These are phyloP conservation scores for Drosophila percnosoma DNA, from an alignment of 2,888 invertebrate species.

Conservation along the genomic window DNA sequence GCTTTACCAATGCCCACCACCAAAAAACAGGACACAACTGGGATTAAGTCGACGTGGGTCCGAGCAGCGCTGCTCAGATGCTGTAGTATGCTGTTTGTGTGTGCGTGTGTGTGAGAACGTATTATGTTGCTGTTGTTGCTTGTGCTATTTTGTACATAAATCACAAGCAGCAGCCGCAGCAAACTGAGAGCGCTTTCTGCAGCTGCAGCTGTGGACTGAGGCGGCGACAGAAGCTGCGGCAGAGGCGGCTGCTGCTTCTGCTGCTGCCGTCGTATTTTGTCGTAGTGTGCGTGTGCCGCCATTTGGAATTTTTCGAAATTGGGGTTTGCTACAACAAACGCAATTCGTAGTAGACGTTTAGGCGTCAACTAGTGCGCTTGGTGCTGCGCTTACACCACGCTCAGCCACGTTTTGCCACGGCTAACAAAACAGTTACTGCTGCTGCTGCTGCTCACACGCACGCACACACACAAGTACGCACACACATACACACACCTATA, in stretches of 20 bases:
- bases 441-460: slow-evolving; percentile 24
- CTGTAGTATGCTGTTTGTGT: slow-evolving; percentile 20
- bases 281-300: slow-evolving; percentile 75
- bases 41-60: slow-evolving; percentile 67
- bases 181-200: slow-evolving; percentile 54
- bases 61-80: slow-evolving; percentile 45
- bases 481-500: slow-evolving; percentile 7
- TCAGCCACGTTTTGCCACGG: slow-evolving; percentile 50
- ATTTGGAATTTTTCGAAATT: slow-evolving; percentile 84
- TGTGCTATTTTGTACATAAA: slow-evolving; percentile 77
- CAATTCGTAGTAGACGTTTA: slow-evolving; percentile 86
- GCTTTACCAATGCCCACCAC: slow-evolving; percentile 62
- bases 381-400: slow-evolving; percentile 84
- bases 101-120: slow-evolving; percentile 38
- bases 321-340: slow-evolving; percentile 85
- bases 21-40: slow-evolving; percentile 70
- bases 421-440: slow-evolving; percentile 39
- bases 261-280: slow-evolving; percentile 8
- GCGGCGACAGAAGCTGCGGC: slow-evolving; percentile 16
- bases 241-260: slow-evolving; percentile 11
- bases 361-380: slow-evolving; percentile 86
- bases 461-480: slow-evolving; percentile 2
- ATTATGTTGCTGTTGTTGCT: slow-evolving; percentile 66
- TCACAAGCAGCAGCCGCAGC: slow-evolving; percentile 56
- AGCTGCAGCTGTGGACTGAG: slow-evolving; percentile 30